phyloP scores from a whole-genome alignment of 2,888 invertebrate species.

The Pseudococcus longispinus region DNA sequence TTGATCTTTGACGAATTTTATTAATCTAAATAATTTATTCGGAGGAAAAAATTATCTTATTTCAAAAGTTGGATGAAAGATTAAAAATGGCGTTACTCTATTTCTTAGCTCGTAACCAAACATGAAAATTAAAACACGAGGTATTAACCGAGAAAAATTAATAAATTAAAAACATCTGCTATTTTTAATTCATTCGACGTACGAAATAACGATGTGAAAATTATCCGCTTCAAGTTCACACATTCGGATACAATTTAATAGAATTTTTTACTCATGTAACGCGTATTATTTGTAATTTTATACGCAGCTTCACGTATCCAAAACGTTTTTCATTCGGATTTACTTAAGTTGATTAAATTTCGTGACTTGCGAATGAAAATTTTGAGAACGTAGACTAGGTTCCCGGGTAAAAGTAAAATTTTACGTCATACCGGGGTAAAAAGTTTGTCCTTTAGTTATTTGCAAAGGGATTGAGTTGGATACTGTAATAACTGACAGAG shows the following conservation, averaged over 20 bases:
- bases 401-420: conserved; percentile 28
- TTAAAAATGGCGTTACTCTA: background rate
- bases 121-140: too few relatives aligned
- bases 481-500: conserved; percentile 40
- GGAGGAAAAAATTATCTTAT: too few relatives aligned
- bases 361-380: conserved; percentile 10
- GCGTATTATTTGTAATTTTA: background rate
- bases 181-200: background rate
- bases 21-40: too few relatives aligned
- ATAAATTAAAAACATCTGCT: background rate
- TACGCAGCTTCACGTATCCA: background rate
- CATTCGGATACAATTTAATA: background rate
- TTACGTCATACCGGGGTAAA: conserved; percentile 6
- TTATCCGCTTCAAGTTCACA: background rate
- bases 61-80: background rate
- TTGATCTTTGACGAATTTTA: too few relatives aligned
- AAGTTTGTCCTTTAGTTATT: conserved; percentile 26
- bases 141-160: background rate
- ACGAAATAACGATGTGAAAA: background rate
- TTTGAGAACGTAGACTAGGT: background rate
- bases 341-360: conserved; percentile 31
- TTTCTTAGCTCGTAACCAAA: background rate
- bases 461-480: conserved; percentile 29
- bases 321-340: background rate
- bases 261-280: background rate